A percentile compares a stretch with the other conserved stretches of the same genome.
Conservation (phyloP, 2,888 invertebrate genomes). For the Copidosoma aretas region DNA sequence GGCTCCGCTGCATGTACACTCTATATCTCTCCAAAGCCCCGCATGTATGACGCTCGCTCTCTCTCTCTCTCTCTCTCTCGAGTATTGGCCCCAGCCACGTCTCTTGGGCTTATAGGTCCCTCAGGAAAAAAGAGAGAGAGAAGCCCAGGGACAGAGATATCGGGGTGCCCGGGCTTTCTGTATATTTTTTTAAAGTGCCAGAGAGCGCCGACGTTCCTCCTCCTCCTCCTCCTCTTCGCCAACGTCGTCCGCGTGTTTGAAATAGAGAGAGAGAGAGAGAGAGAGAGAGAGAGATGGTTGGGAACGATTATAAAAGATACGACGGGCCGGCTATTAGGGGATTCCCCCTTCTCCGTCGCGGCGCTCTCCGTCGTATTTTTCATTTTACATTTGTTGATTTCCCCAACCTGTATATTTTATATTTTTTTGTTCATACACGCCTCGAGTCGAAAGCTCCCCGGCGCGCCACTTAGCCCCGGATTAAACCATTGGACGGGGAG, state of each 20-base stretch:
- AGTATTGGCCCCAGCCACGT: constrained; percentile 36
- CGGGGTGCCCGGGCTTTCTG: constrained; percentile 15
- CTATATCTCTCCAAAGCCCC: neutral
- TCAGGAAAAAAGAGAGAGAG: neutral
- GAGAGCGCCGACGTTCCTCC: neutral
- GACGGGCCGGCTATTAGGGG: constrained; percentile 24
- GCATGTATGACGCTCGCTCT: neutral
- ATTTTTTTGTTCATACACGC: too few species aligned
- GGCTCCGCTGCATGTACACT: neutral
- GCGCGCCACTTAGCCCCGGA: too few species aligned
- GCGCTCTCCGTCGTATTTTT: too few species aligned
- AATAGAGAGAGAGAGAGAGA: constrained; percentile 1
- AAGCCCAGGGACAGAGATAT: constrained; percentile 34
- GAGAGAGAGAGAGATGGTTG: constrained; percentile 6
- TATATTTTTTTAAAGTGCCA: neutral
- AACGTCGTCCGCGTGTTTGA: constrained; percentile 1
- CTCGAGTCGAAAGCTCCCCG: too few species aligned
- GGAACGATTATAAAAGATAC: constrained; percentile 27
- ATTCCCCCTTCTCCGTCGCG: too few species aligned
- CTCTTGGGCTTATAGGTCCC: constrained; percentile 5
- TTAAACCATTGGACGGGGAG: too few species aligned
- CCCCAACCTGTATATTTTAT: too few species aligned
- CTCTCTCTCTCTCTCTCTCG: constrained; percentile 13
- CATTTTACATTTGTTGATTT: too few species aligned
- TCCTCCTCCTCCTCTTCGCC: neutral